A percentile compares a stretch with the other conserved stretches of the same genome.
phyloP scores from a whole-genome alignment of 1,140 invertebrate species.

The Tribolium castaneum region DNA sequence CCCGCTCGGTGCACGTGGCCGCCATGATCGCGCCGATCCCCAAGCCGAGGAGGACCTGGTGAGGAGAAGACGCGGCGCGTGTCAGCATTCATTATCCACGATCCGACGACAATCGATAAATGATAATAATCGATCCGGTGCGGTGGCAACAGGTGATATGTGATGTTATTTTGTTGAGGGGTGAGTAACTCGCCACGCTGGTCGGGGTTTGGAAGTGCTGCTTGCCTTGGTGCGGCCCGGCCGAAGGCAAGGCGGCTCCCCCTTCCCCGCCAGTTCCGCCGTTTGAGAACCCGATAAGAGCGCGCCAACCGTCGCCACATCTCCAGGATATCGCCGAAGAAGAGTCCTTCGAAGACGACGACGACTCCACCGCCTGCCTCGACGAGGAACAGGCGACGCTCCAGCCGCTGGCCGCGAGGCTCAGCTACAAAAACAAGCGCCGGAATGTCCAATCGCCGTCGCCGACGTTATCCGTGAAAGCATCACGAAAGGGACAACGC shows the following conservation, averaged over 20 bases:
- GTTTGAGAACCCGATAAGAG: conserved; percentile 25
- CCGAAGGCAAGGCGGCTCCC: conserved; percentile 60
- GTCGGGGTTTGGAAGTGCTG: conserved; percentile 64
- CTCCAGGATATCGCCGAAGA: conserved; percentile 63
- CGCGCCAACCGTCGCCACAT: conserved; percentile 56
- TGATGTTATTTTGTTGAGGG: conserved; percentile 44
- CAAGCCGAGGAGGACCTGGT: neutral
- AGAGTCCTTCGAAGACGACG: conserved; percentile 38
- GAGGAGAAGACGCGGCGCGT: neutral
- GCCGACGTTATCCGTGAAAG: conserved; percentile 60
- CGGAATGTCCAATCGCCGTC: conserved; percentile 59
- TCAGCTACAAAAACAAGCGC: conserved; percentile 57
- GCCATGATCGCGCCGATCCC: neutral
- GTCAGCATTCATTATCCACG: no score
- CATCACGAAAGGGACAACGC: conserved; percentile 52
- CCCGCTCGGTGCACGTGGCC: conserved; percentile 4
- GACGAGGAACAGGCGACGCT: conserved; percentile 52
- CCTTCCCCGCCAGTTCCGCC: conserved; percentile 55
- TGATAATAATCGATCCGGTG: conserved; percentile 13
- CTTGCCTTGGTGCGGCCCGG: conserved; percentile 63
- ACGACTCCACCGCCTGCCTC: neutral
- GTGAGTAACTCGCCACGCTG: conserved; percentile 59
- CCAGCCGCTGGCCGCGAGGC: conserved; percentile 53
- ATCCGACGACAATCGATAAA: neutral
- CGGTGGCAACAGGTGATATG: conserved; percentile 36